Evolutionary conservation across 2,113 vertebrate species (phyloP), one percentile per base, ranked within the genome.

Genomic region (Castor canadensis): DNA sequence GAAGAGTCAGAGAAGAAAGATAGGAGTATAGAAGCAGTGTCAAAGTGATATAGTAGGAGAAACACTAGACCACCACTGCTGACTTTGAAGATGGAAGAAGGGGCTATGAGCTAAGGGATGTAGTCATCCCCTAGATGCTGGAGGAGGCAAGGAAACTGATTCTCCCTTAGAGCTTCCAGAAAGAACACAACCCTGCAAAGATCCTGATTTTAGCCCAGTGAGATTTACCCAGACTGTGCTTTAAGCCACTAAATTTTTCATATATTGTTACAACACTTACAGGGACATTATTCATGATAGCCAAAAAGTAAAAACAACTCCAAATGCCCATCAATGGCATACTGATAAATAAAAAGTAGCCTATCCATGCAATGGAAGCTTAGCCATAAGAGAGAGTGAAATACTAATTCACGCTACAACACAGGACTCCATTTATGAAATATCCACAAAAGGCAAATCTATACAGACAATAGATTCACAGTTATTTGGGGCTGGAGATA

Each of bases 371-470:
- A 32, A 30, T 87, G 45, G 40, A 92, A 35, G 82, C 43, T 72
- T 82, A 56, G 22, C 8, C 30, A 32, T 45, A 26, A 89, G 76
- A 79, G n/a, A 17, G 15, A 89, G 56, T 58, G 26, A 91, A 82
- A 22, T 81, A 58, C 30, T 66, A 43, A 60, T 49, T 71, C 17
- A 64, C 52, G 49, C 10, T 24, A 16, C 52, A 69, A 52, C 82
- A 2, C 58, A 72, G 54, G 9, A 35, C 32, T 72, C 20, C 38
- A 47, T 71, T 89, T 80, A 77, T 52, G 15, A 92, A 79, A 72
- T 94, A 86, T 43, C n/a, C n/a, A 87, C 40, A 94, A 87, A 85
- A 94, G 32, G 20, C 24, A 87, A 90, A 73, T 89, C 19, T 73
- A 0, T 75, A 79, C 7, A 87, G 69, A 73, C 6, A 86, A 72